Conservation (phyloP, 2,113 vertebrate genomes). For the Tetrao urogallus region DNA sequence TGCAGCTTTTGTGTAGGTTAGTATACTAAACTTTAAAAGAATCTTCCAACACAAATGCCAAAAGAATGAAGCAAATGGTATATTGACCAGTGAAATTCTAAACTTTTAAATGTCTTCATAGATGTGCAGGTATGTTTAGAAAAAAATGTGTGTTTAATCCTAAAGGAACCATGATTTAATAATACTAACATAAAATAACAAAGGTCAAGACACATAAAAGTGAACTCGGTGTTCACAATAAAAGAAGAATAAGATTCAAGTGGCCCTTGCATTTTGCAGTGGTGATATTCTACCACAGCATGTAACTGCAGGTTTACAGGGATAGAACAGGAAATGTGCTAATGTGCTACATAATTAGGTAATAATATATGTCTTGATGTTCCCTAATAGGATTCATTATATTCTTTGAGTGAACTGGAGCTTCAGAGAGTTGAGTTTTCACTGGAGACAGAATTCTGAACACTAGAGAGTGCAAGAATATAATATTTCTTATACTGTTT, state of each 20-base stretch:
- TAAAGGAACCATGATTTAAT: not conserved
- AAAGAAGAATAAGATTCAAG: constrained; percentile 4
- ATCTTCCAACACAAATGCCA: not conserved
- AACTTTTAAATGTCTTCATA: not conserved
- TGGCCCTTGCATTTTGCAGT: not conserved
- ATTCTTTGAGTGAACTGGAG: constrained; percentile 20
- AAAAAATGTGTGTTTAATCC: not conserved
- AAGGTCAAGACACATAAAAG: not conserved
- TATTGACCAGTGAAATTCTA: not conserved
- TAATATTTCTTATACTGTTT: constrained; percentile 4
- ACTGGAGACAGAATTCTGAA: not conserved
- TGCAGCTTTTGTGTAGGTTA: not conserved
- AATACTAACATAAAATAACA: not conserved
- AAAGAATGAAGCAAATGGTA: not conserved
- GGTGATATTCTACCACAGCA: not conserved
- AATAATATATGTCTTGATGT: constrained; percentile 45
- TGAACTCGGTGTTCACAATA: not conserved
- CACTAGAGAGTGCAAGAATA: constrained; percentile 32
- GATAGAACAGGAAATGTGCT: constrained; percentile 41
- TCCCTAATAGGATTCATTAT: constrained; percentile 37
- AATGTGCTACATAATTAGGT: constrained; percentile 19
- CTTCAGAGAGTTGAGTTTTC: constrained; percentile 31
- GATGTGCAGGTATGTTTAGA: not conserved
- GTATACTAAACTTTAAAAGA: not conserved
- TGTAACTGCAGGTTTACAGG: constrained; percentile 22